These are phyloP conservation scores for Lacerta viridis DNA, from an alignment of 2,797 vertebrate species.

Conservation along the genomic window DNA sequence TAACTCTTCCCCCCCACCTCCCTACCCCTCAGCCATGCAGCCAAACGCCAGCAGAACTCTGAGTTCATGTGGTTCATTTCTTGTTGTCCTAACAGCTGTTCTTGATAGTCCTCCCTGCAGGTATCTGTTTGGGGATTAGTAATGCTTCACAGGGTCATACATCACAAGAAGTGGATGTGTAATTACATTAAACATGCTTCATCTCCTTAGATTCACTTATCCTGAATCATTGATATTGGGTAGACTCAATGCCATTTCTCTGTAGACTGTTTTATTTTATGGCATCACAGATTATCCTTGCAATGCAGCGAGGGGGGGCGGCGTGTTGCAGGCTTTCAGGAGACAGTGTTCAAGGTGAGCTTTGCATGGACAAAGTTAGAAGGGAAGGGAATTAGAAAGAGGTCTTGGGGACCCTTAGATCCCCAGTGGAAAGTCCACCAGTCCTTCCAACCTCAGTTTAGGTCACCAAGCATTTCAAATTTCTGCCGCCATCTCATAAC, in stretches of 20 bases:
- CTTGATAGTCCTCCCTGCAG: conserved; percentile 81
- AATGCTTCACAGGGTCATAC: conserved; percentile 79
- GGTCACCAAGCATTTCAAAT: background rate
- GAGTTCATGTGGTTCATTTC: conserved; percentile 74
- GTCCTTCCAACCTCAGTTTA: background rate
- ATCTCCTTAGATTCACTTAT: conserved; percentile 77
- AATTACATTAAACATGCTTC: conserved; percentile 86
- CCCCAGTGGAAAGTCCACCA: background rate
- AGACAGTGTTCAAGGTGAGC: conserved; percentile 45
- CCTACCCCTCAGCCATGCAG: conserved; percentile 50
- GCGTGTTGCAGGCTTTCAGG: background rate
- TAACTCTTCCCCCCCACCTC: conserved; percentile 34
- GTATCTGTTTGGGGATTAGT: conserved; percentile 85
- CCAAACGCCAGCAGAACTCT: conserved; percentile 68
- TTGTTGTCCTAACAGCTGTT: conserved; percentile 85
- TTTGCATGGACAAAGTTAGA: conserved; percentile 38
- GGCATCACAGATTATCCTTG: background rate
- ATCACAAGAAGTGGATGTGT: conserved; percentile 83
- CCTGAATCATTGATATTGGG: conserved; percentile 69
- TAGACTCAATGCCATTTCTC: conserved; percentile 51
- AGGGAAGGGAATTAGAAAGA: conserved; percentile 10
- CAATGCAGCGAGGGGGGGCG: background rate
- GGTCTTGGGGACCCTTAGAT: background rate
- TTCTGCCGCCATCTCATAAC: background rate
- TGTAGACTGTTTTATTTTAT: conserved; percentile 46